Percentiles rank a stretch among this genome's conserved stretches.
Evolutionary conservation across 2,888 invertebrate species (phyloP).

Genomic region (Metellina segmentata): DNA sequence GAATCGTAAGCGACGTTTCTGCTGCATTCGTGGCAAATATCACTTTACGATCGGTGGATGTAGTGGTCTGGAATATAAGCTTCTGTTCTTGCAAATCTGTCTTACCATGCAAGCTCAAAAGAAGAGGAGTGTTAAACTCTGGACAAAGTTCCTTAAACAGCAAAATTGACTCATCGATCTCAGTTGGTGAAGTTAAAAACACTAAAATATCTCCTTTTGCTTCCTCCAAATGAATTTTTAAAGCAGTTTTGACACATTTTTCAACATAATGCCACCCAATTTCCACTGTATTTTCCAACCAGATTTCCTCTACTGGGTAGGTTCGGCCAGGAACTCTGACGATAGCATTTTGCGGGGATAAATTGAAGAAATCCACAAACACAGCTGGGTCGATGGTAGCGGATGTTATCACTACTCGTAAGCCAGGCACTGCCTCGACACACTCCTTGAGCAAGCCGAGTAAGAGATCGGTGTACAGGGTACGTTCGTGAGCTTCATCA

Average conservation of each 20-base stretch:
- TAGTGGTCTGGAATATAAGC: conserved; percentile 78
- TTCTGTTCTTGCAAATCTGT: conserved; percentile 80
- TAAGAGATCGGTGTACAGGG: conserved; percentile 81
- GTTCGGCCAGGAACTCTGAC: conserved; percentile 80
- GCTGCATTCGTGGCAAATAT: conserved; percentile 82
- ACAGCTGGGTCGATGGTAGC: conserved; percentile 81
- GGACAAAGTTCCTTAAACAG: conserved; percentile 61
- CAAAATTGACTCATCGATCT: conserved; percentile 79
- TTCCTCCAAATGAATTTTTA: conserved; percentile 79
- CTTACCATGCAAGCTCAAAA: conserved; percentile 78
- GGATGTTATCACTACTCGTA: conserved; percentile 81
- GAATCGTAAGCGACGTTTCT: conserved; percentile 82
- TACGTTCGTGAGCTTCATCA: conserved; percentile 82
- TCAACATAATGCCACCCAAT: conserved; percentile 77
- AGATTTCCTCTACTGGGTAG: conserved; percentile 80
- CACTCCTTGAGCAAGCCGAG: conserved; percentile 80
- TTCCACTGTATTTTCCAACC: conserved; percentile 76
- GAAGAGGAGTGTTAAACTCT: conserved; percentile 17
- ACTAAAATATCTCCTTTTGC: conserved; percentile 79
- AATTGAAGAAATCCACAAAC: conserved; percentile 80
- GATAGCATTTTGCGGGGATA: conserved; percentile 77
- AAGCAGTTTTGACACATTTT: conserved; percentile 79
- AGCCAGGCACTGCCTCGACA: conserved; percentile 78
- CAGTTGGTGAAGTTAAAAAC: conserved; percentile 78
- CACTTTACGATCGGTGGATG: conserved; percentile 79